Conservation (phyloP, 2,113 vertebrate species). For the Tor tambroides region DNA sequence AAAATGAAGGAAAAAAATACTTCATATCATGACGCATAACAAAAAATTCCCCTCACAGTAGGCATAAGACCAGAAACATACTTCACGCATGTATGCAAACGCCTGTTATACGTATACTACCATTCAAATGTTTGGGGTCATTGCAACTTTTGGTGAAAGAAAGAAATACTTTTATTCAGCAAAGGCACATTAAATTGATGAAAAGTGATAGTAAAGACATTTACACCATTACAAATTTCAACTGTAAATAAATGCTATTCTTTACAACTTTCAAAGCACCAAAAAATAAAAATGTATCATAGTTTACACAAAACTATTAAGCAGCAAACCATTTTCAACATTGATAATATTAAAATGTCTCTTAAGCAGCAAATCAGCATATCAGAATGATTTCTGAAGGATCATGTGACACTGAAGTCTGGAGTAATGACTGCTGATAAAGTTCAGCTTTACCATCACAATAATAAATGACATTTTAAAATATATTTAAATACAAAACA, state of each 20-base stretch:
- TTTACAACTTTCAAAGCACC: too few species aligned
- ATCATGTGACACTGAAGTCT: too few species aligned
- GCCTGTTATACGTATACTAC: neutral
- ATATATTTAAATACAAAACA: too few species aligned
- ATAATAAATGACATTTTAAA: too few species aligned
- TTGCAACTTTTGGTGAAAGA: neutral
- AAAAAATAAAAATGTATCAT: too few species aligned
- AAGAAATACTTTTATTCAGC: neutral
- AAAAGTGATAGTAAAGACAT: neutral
- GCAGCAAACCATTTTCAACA: neutral
- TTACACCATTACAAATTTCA: too few species aligned
- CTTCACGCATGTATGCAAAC: neutral
- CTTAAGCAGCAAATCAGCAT: too few species aligned
- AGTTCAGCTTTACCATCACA: too few species aligned
- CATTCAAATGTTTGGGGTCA: neutral
- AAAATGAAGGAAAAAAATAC: neutral
- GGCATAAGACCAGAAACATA: neutral
- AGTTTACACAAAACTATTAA: neutral
- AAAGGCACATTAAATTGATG: neutral
- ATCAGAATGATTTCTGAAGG: too few species aligned
- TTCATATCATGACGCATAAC: neutral
- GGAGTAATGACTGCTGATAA: too few species aligned
- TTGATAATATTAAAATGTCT: too few species aligned
- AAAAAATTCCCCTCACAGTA: neutral
- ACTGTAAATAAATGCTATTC: too few species aligned